Conservation (phyloP, 2,113 vertebrate genomes). For the Puma concolor region DNA sequence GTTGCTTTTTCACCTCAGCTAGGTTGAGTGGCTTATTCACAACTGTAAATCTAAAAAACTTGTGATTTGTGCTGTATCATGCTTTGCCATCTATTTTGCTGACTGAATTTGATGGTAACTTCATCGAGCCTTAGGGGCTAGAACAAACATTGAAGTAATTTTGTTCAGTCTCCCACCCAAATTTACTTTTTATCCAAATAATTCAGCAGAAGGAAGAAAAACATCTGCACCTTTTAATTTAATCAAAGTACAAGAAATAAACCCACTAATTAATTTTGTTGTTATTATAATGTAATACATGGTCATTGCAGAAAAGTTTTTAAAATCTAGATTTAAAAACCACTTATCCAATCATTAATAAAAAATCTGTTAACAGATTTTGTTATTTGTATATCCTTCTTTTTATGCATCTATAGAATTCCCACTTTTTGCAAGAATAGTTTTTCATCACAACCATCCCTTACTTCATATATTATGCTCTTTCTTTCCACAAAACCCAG, state of each 20-base stretch:
- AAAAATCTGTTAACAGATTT: background rate
- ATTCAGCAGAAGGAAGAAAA: conserved; percentile 3
- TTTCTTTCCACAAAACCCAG: background rate
- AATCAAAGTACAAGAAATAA: conserved; percentile 21
- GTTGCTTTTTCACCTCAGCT: background rate
- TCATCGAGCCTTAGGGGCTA: background rate
- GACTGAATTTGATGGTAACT: background rate
- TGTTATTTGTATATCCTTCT: background rate
- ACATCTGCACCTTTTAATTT: background rate
- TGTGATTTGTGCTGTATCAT: background rate
- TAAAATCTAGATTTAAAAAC: background rate
- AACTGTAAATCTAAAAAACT: background rate
- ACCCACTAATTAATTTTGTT: background rate
- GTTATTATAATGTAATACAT: background rate
- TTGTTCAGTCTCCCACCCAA: background rate
- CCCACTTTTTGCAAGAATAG: background rate
- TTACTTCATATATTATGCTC: background rate
- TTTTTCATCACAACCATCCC: conserved; percentile 1
- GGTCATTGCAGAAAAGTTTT: background rate
- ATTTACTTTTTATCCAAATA: conserved; percentile 29
- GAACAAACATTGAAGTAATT: conserved; percentile 23
- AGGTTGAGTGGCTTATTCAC: background rate
- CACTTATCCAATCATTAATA: background rate
- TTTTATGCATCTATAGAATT: background rate
- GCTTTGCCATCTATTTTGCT: background rate